Percentiles rank a stretch among this genome's conserved stretches.
phyloP scores from a whole-genome alignment of 2,888 invertebrate genomes.

The Pheosia tremula region DNA sequence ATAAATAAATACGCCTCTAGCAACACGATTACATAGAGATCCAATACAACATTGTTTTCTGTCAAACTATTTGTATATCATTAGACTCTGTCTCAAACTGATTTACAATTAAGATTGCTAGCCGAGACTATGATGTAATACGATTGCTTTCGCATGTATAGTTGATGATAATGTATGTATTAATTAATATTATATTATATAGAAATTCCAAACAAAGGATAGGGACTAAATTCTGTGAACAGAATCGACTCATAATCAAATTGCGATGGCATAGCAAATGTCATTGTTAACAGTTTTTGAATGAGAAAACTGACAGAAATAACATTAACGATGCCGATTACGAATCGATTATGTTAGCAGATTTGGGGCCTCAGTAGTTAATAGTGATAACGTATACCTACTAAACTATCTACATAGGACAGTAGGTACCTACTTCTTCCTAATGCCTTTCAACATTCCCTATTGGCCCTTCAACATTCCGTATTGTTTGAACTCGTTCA shows the following conservation, averaged over 20 bases:
- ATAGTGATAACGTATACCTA: background rate
- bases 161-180: background rate
- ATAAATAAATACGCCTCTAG: constrained; percentile 14
- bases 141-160: constrained; percentile 7
- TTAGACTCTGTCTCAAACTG: constrained; percentile 10
- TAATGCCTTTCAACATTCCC: constrained; percentile 12
- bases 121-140: constrained; percentile 9
- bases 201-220: background rate
- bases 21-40: constrained; percentile 13
- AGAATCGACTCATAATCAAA: too few species aligned
- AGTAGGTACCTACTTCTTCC: constrained; percentile 2
- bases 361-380: too few species aligned
- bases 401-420: constrained; percentile 1
- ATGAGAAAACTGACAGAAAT: too few species aligned
- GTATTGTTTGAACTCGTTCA: constrained; percentile 21
- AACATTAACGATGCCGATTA: too few species aligned
- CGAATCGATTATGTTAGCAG: too few species aligned
- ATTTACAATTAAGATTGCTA: constrained; percentile 16
- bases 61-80: constrained; percentile 6
- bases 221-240: too few species aligned
- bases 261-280: too few species aligned
- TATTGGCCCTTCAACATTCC: background rate
- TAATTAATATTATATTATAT: background rate
- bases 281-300: too few species aligned
- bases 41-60: constrained; percentile 21